Evolutionary conservation across 92 coral and sea anemone species (phyloP).

Genomic region (Palythoa heliodiscus): DNA sequence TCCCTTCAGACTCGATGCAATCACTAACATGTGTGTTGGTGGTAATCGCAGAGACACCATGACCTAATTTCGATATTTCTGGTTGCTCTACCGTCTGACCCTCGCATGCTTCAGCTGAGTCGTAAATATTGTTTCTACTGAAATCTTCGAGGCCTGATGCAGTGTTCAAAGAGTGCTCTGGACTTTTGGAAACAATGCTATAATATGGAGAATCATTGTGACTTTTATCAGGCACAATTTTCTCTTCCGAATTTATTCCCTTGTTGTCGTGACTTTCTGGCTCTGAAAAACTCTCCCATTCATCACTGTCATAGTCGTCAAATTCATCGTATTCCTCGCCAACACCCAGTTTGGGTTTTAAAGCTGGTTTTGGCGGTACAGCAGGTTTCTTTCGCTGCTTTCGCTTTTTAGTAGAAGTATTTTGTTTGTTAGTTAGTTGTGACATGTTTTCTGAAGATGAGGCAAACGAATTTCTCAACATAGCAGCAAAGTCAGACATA

Average conservation of each 20-base stretch:
- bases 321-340: constrained; percentile 7
- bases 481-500: constrained; percentile 25
- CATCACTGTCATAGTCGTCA: constrained; percentile 23
- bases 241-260: neutral
- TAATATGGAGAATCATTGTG: neutral
- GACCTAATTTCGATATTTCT: neutral
- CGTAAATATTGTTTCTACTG: neutral
- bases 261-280: constrained; percentile 1
- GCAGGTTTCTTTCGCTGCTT: neutral
- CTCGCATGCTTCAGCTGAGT: neutral
- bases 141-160: neutral
- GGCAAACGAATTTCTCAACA: constrained; percentile 8
- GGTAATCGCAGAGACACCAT: neutral
- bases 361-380: constrained; percentile 10
- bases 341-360: neutral
- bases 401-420: neutral
- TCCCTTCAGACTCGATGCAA: neutral
- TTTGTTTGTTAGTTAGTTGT: neutral
- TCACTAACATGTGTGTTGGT: neutral
- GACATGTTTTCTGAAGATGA: neutral
- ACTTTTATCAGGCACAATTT: neutral
- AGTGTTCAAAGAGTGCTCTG: neutral
- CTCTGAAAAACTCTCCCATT: constrained; percentile 29
- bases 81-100: neutral
- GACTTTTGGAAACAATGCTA: neutral